A percentile compares a stretch with the other conserved stretches of the same genome.
Evolutionary conservation across 1,140 invertebrate genomes (phyloP).

Genomic region (Ceratina calcarata): DNA sequence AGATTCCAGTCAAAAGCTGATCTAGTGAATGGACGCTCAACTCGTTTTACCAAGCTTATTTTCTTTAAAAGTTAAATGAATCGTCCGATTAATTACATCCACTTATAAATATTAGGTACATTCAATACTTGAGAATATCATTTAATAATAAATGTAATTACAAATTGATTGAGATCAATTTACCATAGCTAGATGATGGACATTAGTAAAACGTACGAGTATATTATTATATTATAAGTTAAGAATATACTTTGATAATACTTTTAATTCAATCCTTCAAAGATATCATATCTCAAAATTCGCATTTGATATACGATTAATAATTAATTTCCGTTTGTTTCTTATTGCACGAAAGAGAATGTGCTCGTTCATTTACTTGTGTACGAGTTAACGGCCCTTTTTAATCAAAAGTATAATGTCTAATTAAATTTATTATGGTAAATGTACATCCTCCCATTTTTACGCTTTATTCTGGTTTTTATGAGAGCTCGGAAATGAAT

Average conservation of each 20-base stretch:
- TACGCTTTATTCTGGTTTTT: conserved; percentile 19
- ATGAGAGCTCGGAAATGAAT: conserved; percentile 56
- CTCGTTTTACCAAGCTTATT: conserved; percentile 36
- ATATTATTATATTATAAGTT: no score
- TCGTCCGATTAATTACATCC: conserved; percentile 19
- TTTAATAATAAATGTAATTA: not conserved
- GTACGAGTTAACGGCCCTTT: conserved; percentile 15
- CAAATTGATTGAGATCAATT: not conserved
- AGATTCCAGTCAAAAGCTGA: conserved; percentile 65
- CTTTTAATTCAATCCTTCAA: not conserved
- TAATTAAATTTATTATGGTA: conserved; percentile 49
- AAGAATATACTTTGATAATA: not conserved
- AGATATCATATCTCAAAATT: not conserved
- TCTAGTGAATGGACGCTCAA: conserved; percentile 29
- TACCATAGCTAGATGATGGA: not conserved
- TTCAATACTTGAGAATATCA: not conserved
- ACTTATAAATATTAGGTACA: conserved; percentile 12
- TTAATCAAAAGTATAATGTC: conserved; percentile 47
- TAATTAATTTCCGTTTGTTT: not conserved
- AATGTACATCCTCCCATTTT: conserved; percentile 49
- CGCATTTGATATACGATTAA: not conserved
- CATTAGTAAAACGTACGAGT: not conserved
- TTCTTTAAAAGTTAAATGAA: conserved; percentile 49
- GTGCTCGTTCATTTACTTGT: conserved; percentile 10
- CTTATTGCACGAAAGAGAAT: conserved; percentile 6